A percentile compares a stretch with the other conserved stretches of the same genome.
These are phyloP conservation scores for Sphaerophoria rueppellii DNA, from an alignment of 2,888 invertebrate species.

Conservation along the genomic window DNA sequence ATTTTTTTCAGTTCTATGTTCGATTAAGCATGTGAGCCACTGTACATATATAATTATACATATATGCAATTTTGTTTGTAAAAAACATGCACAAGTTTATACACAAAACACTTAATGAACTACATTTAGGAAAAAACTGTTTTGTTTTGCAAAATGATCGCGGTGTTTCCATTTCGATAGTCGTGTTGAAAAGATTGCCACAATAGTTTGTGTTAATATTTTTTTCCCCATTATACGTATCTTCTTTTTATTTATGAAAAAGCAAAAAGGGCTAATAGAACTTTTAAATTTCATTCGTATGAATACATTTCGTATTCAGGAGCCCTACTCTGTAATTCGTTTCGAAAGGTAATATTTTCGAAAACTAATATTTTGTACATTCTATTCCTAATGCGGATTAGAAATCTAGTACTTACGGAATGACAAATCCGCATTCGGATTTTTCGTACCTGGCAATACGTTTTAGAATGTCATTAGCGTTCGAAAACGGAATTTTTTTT, in stretches of 20 bases:
- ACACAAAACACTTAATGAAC: slow-evolving; percentile 42
- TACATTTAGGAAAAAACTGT: slow-evolving; percentile 41
- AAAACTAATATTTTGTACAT: too few species aligned
- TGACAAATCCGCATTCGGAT: too few species aligned
- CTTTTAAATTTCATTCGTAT: too few species aligned
- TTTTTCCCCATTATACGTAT: not conserved
- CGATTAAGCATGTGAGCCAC: too few species aligned
- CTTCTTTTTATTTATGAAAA: slow-evolving; percentile 4
- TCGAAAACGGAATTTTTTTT: too few species aligned
- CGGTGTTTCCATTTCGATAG: not conserved
- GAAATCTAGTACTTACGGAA: too few species aligned
- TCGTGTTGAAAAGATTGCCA: slow-evolving; percentile 27
- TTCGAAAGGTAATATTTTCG: too few species aligned
- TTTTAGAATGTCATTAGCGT: too few species aligned
- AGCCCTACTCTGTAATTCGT: slow-evolving; percentile 2
- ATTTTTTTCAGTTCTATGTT: too few species aligned
- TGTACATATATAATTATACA: too few species aligned
- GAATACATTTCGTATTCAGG: slow-evolving; percentile 26
- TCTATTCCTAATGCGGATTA: too few species aligned
- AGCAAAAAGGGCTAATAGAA: slow-evolving; percentile 11
- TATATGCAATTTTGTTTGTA: slow-evolving; percentile 45
- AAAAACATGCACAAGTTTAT: slow-evolving; percentile 50
- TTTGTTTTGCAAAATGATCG: slow-evolving; percentile 12
- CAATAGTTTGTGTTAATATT: not conserved
- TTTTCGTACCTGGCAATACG: too few species aligned